phyloP scores from a whole-genome alignment of 2,113 vertebrate species.

The Lamprologus callipterus region DNA sequence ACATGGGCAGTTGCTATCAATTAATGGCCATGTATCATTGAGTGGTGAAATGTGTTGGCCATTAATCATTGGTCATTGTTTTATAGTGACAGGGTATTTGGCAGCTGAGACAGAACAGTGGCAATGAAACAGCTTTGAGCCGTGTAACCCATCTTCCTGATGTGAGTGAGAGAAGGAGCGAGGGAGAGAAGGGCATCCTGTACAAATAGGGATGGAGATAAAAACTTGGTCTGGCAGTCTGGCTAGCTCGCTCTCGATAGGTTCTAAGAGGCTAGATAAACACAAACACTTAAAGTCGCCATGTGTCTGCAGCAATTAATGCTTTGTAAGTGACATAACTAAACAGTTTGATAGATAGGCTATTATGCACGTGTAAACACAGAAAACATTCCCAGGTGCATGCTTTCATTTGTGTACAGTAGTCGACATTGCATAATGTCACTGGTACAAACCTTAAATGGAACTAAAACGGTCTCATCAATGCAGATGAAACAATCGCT shows the following conservation, averaged over 20 bases:
- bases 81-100: slow-evolving; percentile 45
- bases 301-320: neutral
- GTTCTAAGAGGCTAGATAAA: neutral
- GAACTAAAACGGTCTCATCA: neutral
- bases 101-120: slow-evolving; percentile 42
- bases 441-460: neutral
- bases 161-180: neutral
- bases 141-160: slow-evolving; percentile 24
- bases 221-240: neutral
- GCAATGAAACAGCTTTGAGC: slow-evolving; percentile 20
- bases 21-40: slow-evolving; percentile 43
- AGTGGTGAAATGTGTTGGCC: slow-evolving; percentile 6
- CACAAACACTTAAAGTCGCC: neutral
- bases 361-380: neutral
- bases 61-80: slow-evolving; percentile 58
- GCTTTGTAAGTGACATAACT: neutral
- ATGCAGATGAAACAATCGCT: neutral
- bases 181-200: neutral
- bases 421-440: neutral
- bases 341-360: neutral
- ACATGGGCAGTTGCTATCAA: slow-evolving; percentile 45
- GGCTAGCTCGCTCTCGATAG: neutral
- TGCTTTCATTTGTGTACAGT: neutral
- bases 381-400: neutral
- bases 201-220: neutral